phyloP scores from a whole-genome alignment of 2,113 vertebrate species.

The Menidia beryllina region DNA sequence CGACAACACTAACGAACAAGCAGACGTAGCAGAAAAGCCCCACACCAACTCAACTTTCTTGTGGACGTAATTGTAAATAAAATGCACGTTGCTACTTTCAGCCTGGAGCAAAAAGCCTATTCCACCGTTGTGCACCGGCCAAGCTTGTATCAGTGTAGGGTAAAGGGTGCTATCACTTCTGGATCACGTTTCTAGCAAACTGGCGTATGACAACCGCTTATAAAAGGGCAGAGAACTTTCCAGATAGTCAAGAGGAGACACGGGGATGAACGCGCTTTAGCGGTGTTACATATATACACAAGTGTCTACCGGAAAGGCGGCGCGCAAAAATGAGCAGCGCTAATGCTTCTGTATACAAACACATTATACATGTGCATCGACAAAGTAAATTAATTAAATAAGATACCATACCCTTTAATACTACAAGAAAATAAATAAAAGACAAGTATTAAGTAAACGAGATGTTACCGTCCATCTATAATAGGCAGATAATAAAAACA shows the following conservation, averaged over 20 bases:
- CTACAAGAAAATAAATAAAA: neutral
- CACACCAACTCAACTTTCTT: neutral
- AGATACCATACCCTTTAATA: neutral
- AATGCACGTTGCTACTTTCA: neutral
- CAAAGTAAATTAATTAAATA: rapidly evolving
- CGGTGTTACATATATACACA: rapidly evolving
- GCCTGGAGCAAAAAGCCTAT: neutral
- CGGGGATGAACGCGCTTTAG: neutral
- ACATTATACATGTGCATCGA: rapidly evolving
- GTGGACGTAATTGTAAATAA: neutral
- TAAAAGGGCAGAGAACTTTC: constrained; percentile 82
- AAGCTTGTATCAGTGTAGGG: neutral
- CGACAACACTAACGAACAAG: constrained; percentile 3
- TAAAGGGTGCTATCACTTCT: rapidly evolving
- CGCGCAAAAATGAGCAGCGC: neutral
- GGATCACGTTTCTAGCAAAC: constrained; percentile 42
- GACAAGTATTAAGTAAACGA: rapidly evolving
- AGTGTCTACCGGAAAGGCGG: constrained; percentile 24
- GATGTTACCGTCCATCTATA: constrained; percentile 8
- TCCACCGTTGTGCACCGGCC: neutral
- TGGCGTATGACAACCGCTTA: constrained; percentile 32
- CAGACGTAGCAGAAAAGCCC: neutral
- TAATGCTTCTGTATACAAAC: neutral
- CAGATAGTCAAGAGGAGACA: constrained; percentile 64
- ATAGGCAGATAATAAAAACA: rapidly evolving